Percentiles rank a stretch among this genome's conserved stretches.
Evolutionary conservation across 2,113 vertebrate genomes (phyloP).

Genomic region (Seriola aureovittata): DNA sequence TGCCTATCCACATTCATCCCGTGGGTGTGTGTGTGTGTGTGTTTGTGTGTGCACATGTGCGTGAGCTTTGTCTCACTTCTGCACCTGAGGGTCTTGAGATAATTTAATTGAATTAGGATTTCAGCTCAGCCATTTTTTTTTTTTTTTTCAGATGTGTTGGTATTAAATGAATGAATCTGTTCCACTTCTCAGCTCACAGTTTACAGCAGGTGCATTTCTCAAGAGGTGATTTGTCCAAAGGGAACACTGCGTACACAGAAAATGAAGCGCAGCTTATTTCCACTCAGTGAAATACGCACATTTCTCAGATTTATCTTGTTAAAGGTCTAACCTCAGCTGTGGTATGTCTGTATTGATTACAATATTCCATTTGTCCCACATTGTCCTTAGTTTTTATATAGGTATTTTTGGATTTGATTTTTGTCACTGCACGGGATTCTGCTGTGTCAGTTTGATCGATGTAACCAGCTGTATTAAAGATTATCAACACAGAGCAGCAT

Average conservation of each 20-base stretch:
- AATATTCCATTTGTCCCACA: neutral
- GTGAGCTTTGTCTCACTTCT: neutral
- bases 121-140: neutral
- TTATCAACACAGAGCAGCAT: neutral
- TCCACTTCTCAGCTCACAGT: conserved; percentile 7
- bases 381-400: neutral
- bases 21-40: neutral
- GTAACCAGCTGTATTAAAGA: neutral
- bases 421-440: too few relatives aligned
- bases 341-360: neutral
- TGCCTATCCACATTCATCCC: conserved; percentile 3
- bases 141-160: neutral
- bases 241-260: neutral
- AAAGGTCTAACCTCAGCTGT: neutral
- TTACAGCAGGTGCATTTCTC: conserved; percentile 10
- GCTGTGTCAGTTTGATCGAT: neutral
- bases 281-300: neutral
- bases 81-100: neutral
- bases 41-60: neutral
- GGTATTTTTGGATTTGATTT: neutral
- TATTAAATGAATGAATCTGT: neutral
- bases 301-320: neutral
- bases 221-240: neutral
- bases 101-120: conserved; percentile 20
- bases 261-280: neutral